These are phyloP conservation scores for Mystacornis crossleyi DNA, from an alignment of 2,113 vertebrate species.

Conservation along the genomic window DNA sequence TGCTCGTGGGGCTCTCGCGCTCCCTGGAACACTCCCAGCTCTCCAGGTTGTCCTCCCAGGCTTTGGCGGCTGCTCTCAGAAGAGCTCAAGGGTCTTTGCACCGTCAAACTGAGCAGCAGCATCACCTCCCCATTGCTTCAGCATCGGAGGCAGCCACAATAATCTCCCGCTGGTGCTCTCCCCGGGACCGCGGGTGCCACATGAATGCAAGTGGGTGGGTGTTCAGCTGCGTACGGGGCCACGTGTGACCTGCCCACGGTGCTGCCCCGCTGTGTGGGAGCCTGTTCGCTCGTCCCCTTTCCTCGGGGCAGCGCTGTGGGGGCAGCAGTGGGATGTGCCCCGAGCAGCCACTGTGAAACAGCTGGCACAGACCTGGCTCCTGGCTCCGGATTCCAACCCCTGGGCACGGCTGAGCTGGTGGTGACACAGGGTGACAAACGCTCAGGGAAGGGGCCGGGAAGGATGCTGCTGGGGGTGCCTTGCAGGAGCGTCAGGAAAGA, in stretches of 20 bases:
- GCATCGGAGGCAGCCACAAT: fast-evolving
- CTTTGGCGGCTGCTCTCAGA: background rate
- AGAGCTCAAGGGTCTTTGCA: background rate
- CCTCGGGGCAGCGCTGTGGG: fast-evolving
- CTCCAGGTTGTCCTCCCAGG: background rate
- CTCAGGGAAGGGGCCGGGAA: background rate
- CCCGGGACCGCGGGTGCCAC: too few relatives aligned
- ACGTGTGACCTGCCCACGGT: fast-evolving
- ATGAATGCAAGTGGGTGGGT: fast-evolving
- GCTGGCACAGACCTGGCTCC: background rate
- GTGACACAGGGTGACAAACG: fast-evolving
- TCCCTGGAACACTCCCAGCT: background rate
- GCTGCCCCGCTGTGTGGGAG: background rate
- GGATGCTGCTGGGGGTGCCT: background rate
- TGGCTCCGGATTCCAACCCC: background rate
- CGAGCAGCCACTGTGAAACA: background rate
- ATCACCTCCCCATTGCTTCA: background rate
- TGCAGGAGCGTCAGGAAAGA: background rate
- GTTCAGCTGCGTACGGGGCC: fast-evolving
- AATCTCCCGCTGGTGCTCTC: background rate
- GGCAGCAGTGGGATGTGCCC: background rate
- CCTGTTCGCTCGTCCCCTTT: fast-evolving
- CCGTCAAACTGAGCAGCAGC: fast-evolving
- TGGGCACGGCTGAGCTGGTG: background rate
- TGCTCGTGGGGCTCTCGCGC: fast-evolving